phyloP scores from a whole-genome alignment of 2,888 invertebrate species.

The Plagodis pulveraria region DNA sequence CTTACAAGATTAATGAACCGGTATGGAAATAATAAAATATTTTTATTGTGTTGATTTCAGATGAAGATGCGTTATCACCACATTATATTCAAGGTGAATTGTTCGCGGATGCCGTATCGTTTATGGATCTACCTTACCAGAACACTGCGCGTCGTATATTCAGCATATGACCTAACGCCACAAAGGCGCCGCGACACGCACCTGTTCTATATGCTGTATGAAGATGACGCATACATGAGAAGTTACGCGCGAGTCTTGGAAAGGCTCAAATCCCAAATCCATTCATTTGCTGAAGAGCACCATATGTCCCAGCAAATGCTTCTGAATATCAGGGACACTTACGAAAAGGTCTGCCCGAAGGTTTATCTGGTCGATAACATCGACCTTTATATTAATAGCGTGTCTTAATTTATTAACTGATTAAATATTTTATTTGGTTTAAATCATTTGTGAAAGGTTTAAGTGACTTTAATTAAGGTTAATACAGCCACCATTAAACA shows the following conservation, averaged over 20 bases:
- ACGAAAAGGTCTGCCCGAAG: background rate
- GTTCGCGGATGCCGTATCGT: slow-evolving; percentile 3
- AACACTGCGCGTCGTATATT: slow-evolving; percentile 2
- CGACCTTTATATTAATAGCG: background rate
- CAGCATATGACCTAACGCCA: slow-evolving; percentile 3
- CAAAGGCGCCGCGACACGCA: slow-evolving; percentile 1
- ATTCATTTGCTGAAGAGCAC: slow-evolving; percentile 4
- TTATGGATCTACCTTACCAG: slow-evolving; percentile 1
- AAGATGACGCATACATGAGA: slow-evolving; percentile 6
- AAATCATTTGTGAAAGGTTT: too few species aligned
- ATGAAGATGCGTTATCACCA: slow-evolving; percentile 16
- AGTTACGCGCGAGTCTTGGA: slow-evolving; percentile 1
- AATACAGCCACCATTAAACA: too few species aligned
- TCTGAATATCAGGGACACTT: background rate
- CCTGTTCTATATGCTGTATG: slow-evolving; percentile 9
- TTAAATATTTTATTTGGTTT: too few species aligned
- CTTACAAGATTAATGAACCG: too few species aligned
- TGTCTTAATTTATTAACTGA: too few species aligned
- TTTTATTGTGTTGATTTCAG: too few species aligned
- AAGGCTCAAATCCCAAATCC: background rate
- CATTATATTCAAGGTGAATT: slow-evolving; percentile 3
- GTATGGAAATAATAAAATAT: background rate
- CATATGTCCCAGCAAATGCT: slow-evolving; percentile 1
- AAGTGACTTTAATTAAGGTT: too few species aligned
- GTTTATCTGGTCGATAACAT: slow-evolving; percentile 6